Evolutionary conservation across 2,797 vertebrate species (phyloP), one percentile per base, ranked within the genome.

Genomic region (Agapornis canus): DNA sequence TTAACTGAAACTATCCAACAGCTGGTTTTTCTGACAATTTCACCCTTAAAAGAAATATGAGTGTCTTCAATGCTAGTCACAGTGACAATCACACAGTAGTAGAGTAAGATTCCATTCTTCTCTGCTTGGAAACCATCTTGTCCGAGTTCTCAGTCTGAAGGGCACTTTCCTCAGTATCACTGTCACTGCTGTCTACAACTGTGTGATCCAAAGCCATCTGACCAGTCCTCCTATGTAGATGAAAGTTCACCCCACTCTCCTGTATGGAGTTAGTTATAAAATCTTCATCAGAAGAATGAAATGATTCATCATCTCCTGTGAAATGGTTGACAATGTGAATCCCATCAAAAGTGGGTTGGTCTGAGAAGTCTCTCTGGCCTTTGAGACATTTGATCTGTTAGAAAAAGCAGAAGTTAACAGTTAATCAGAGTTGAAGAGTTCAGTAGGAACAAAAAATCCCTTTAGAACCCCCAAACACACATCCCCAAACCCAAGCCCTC

Each of bases 261-360:
- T 94, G 97, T 69, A 98, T 92, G 82, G 98, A 97, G 94, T 96
- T 96, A 88, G 97, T 86, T 93, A 97, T 95, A 90, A 97, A 98
- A 65, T 99, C 99, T 96, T 99, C 99, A 80, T 99, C 99, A 9
- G 99, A 99, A 75, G 99, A 99, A 96, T 98, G 99, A 97, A 98
- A 98, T 73, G 98, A 99, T 93, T 98, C 98, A 4, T 98, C 98
- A 61, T 98, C 98, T 86, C 97, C 98, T 75, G 97, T 97, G 80
- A 99, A 99, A 98, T 99, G 99, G 97, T 98, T 99, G 97, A 99
- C 98, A 51, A 99, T 99, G 97, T 99, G 99, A 98, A 99, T 99
- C 93, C 99, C 98, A 91, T 99, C 99, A 99, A 99, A 99, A 97
- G 97, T 97, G 97, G 98, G 96, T 94, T 98, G 98, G 97, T 91